Evolutionary conservation across 2,797 vertebrate species (phyloP).

Genomic region (Galago senegalensis): DNA sequence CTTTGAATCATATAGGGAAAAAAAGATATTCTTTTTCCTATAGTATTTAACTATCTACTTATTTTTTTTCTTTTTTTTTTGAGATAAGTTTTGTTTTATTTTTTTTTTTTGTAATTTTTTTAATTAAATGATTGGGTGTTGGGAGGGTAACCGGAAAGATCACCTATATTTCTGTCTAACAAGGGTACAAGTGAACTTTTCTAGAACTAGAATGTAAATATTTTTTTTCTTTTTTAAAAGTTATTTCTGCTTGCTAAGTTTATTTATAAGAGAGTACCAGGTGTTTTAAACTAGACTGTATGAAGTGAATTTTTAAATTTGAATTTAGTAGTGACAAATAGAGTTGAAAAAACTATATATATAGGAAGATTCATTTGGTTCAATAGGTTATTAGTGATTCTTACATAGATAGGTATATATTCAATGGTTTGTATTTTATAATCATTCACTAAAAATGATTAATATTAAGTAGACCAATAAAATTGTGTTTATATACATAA

Average conservation of each 20-base stretch:
- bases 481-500: background rate
- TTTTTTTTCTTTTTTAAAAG: background rate
- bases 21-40: background rate
- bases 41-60: background rate
- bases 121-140: no score
- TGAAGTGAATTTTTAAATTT: background rate
- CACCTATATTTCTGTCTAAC: no score
- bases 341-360: background rate
- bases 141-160: no score
- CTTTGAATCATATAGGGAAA: background rate
- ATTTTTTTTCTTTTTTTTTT: background rate
- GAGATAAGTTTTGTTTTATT: no score
- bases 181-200: no score
- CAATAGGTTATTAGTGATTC: background rate
- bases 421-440: background rate
- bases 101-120: no score
- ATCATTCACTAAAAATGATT: slow-evolving; percentile 36
- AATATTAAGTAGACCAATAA: background rate
- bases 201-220: background rate
- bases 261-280: background rate
- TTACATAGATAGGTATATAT: background rate
- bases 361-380: background rate
- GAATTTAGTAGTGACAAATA: background rate
- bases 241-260: background rate
- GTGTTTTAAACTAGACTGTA: background rate